Base-by-base conservation (phyloP, 2,888 invertebrate genomes). In the Parnassius smintheus region DNA sequence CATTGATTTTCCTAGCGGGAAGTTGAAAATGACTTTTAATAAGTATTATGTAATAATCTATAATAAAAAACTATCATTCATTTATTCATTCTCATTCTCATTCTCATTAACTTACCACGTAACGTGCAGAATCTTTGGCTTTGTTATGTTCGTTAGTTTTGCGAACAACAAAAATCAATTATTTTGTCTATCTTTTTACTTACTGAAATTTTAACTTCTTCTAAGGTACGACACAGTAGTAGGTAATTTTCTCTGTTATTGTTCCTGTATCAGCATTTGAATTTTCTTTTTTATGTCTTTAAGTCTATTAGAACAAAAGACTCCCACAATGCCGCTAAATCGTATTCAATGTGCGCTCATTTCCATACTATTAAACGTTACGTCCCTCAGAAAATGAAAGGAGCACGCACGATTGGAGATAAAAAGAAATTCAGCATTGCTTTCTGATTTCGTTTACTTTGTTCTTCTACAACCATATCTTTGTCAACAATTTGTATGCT, bases 301-400 rank as follows among this genome's bases (percentile, higher is more conserved):
- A 66, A 75, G 78, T 81, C 79, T 80, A 82, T 84, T 82, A 79
- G 78, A 81, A 83, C 78, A 80, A 78, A 80, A 79, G 78, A 77
- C 74, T 72, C 56, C 25, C 51, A 67, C 68, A 65, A 52, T 59
- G 58, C 65, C 69, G 70, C 70, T 64, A 67, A 71, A 68, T 74
- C 73, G 74, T 74, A 76, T 79, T 78, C 75, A 72, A 73, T 76
- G 74, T 62, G 69, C 70, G 54, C 72, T 73, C 70, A 74, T 74
- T 74, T 73, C 68, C 73, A 74, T 73, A 69, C 70, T 72, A 72
- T 74, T 70, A 73, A 68, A 67, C 68, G 67, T 67, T 66, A 67
- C 66, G 66, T 65, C 69, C 66, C 65, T 63, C 49, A 62, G 49
- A 59, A 63, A 68, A 67, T 64, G 68, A 66, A 66, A 62, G 62